Evolutionary conservation across 2,888 invertebrate species (phyloP).

Genomic region (Myathropa florea): DNA sequence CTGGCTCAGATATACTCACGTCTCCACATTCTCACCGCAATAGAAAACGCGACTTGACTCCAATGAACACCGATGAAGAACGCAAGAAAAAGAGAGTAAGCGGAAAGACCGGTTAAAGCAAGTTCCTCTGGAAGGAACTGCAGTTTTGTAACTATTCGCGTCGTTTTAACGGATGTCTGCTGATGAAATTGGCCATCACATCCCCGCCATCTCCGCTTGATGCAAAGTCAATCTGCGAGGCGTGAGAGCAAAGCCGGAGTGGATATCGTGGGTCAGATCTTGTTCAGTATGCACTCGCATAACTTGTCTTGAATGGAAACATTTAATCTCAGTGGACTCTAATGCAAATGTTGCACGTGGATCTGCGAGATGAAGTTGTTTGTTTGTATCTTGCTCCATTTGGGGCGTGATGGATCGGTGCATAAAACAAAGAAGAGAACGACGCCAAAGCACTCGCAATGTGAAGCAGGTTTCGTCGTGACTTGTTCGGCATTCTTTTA

Average conservation of each 20-base stretch:
- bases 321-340: not conserved
- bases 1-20: not conserved
- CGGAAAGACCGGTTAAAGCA: constrained; percentile 47
- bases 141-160: constrained; percentile 30
- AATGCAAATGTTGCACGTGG: not conserved
- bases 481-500: not conserved
- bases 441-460: not conserved
- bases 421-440: not conserved
- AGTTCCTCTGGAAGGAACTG: constrained; percentile 28
- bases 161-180: constrained; percentile 41
- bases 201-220: not conserved
- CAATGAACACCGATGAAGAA: not conserved
- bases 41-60: not conserved
- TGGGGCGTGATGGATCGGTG: not conserved
- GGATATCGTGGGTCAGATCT: not conserved
- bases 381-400: not conserved
- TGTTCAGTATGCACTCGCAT: not conserved
- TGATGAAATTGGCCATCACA: constrained; percentile 5
- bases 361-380: not conserved
- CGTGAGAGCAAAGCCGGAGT: not conserved
- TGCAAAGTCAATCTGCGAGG: not conserved
- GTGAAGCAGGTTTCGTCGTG: not conserved
- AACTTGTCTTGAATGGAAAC: not conserved
- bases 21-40: not conserved
- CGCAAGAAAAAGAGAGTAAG: constrained; percentile 13